These are phyloP conservation scores for Kryptopterus vitreolus DNA, from an alignment of 2,797 vertebrate genomes.

Conservation along the genomic window DNA sequence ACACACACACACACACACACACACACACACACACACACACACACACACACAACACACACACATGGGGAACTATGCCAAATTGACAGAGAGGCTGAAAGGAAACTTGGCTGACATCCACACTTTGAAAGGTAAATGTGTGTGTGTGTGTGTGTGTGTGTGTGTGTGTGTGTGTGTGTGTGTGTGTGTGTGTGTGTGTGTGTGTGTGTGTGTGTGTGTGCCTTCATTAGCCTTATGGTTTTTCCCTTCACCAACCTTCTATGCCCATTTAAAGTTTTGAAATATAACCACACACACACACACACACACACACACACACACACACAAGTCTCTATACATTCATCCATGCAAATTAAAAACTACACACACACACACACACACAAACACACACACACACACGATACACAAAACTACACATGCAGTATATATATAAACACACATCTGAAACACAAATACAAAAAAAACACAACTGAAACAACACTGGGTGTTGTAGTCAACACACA, in stretches of 20 bases:
- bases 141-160: slow-evolving; percentile 41
- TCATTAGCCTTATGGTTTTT: slow-evolving; percentile 13
- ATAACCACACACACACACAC: neutral
- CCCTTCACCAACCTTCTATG: slow-evolving; percentile 8
- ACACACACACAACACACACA: neutral
- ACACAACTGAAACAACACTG: no score
- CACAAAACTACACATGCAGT: no score
- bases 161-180: slow-evolving; percentile 15
- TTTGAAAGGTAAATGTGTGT: slow-evolving; percentile 41
- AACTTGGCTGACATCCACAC: slow-evolving; percentile 43
- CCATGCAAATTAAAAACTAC: no score
- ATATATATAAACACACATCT: no score
- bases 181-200: slow-evolving; percentile 44
- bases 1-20: neutral
- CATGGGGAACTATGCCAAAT: neutral
- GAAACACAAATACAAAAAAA: no score
- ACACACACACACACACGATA: no score
- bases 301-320: neutral
- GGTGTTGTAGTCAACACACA: neutral
- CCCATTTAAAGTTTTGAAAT: neutral
- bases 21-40: slow-evolving; percentile 1
- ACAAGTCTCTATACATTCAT: no score
- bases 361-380: no score
- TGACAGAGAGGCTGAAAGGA: slow-evolving; percentile 41
- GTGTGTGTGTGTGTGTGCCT: slow-evolving; percentile 16